Percentiles rank a stretch among this genome's conserved stretches.
Conservation (phyloP, 2,888 invertebrate genomes). For the Abrostola tripartita region DNA sequence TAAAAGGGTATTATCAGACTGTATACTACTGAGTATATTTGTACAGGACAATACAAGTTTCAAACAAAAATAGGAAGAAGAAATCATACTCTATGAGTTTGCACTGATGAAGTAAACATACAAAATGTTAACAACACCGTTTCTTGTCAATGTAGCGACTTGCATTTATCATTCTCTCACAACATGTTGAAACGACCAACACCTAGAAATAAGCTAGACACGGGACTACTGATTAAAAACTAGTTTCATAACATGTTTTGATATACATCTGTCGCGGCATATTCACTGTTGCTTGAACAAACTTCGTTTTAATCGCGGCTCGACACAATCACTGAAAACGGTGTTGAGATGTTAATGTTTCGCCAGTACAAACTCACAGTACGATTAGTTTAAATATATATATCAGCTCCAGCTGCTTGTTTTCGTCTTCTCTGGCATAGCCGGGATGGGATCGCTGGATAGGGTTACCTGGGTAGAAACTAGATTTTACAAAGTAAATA, state of each 20-base stretch:
- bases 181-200: neutral
- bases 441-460: slow-evolving; percentile 86
- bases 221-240: no score
- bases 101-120: no score
- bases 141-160: no score
- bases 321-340: no score
- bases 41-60: slow-evolving; percentile 41
- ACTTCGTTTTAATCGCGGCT: no score
- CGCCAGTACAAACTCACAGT: slow-evolving; percentile 14
- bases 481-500: slow-evolving; percentile 70
- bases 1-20: slow-evolving; percentile 23
- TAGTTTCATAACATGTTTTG: no score
- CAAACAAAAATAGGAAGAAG: slow-evolving; percentile 41
- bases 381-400: slow-evolving; percentile 36
- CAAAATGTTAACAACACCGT: no score
- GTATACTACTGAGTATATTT: slow-evolving; percentile 44
- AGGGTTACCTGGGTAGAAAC: slow-evolving; percentile 85
- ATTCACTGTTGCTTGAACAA: no score
- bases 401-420: slow-evolving; percentile 86
- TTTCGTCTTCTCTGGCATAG: slow-evolving; percentile 84
- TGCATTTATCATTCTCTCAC: neutral
- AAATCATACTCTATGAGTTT: slow-evolving; percentile 31
- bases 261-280: no score
- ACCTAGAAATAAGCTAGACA: no score
- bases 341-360: neutral